phyloP scores from a whole-genome alignment of 2,888 invertebrate genomes.

The Anthophora plumipes region DNA sequence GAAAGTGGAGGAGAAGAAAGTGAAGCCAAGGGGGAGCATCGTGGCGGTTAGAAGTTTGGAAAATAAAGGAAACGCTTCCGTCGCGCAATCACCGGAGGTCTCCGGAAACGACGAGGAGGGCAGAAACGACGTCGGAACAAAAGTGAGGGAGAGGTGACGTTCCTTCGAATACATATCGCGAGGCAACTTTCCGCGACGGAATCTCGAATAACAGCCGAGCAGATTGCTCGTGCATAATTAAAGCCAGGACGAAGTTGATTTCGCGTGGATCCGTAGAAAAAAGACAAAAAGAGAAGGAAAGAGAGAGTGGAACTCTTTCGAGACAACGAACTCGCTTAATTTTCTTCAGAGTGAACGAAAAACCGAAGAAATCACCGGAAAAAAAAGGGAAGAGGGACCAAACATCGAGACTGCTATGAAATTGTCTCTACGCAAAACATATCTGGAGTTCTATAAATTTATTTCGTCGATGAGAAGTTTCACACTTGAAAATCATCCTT shows the following conservation, averaged over 20 bases:
- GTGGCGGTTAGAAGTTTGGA: constrained; percentile 40
- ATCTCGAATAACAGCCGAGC: constrained; percentile 39
- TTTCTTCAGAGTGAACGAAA: background rate
- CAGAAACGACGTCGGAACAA: constrained; percentile 18
- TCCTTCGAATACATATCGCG: constrained; percentile 37
- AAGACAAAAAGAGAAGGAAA: background rate
- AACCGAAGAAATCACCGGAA: background rate
- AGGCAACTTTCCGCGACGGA: constrained; percentile 36
- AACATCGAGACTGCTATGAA: no score
- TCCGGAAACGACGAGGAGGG: constrained; percentile 19
- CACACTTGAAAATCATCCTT: background rate
- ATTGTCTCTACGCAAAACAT: no score
- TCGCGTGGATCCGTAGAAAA: background rate
- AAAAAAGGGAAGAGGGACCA: no score
- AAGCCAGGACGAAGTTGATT: constrained; percentile 22
- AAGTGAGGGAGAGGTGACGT: constrained; percentile 14
- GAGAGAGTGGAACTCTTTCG: background rate
- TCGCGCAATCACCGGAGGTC: constrained; percentile 52
- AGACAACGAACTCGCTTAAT: background rate
- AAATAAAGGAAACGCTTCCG: constrained; percentile 60
- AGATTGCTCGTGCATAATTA: constrained; percentile 57
- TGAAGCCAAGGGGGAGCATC: background rate
- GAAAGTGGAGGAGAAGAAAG: background rate
- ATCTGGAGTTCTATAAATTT: no score
- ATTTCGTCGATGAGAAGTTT: background rate